Percentiles rank a stretch among this genome's conserved stretches.
Evolutionary conservation across 2,113 vertebrate genomes (phyloP).

Genomic region (Ammodytes dubius): DNA sequence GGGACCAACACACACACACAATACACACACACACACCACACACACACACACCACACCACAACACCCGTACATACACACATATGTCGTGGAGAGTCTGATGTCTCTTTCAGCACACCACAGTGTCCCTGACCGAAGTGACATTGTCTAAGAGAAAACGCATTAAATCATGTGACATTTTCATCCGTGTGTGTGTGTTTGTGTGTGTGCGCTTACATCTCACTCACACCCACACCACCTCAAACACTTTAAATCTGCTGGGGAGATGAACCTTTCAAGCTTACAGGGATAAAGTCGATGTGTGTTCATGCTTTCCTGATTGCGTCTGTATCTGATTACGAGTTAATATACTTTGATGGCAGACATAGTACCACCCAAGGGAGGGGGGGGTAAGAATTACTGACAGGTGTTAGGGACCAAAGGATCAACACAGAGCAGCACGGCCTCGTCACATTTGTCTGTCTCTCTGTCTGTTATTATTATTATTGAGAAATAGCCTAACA

Average conservation of each 20-base stretch:
- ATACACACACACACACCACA: constrained; percentile 15
- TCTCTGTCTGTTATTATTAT: no score
- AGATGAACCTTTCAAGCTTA: constrained; percentile 26
- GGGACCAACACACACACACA: background rate
- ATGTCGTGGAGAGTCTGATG: constrained; percentile 23
- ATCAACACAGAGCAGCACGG: constrained; percentile 1
- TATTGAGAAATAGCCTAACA: no score
- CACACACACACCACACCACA: constrained; percentile 11
- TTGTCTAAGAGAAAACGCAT: constrained; percentile 50
- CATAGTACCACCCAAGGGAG: constrained; percentile 44
- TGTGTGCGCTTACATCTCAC: constrained; percentile 15
- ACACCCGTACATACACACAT: background rate
- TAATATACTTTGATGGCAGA: constrained; percentile 65
- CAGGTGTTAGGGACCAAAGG: constrained; percentile 51
- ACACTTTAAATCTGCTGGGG: constrained; percentile 18
- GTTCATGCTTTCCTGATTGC: constrained; percentile 47
- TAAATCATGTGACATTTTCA: constrained; percentile 46
- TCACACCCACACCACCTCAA: constrained; percentile 17
- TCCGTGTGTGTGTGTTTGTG: background rate
- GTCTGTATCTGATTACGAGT: constrained; percentile 60
- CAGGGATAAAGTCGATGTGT: constrained; percentile 25
- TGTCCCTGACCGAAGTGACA: constrained; percentile 56
- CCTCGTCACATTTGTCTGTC: no score
- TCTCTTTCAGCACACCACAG: constrained; percentile 41
- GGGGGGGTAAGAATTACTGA: constrained; percentile 61